A percentile compares a stretch with the other conserved stretches of the same genome.
Evolutionary conservation across 2,797 vertebrate genomes (phyloP).

Genomic region (Lagocephalus sceleratus): DNA sequence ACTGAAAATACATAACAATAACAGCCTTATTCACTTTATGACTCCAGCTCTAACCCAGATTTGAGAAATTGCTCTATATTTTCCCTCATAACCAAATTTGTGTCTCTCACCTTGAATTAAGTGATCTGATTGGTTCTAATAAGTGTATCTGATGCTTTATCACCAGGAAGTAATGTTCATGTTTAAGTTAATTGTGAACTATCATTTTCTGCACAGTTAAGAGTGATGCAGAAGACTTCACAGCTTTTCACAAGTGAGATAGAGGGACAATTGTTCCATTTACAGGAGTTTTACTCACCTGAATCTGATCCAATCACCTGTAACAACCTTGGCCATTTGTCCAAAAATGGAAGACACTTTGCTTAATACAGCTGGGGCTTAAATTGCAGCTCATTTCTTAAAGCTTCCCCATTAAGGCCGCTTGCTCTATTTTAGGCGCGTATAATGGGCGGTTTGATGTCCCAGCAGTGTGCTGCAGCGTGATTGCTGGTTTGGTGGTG

Average conservation of each 20-base stretch:
- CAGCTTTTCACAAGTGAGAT: slow-evolving; percentile 8
- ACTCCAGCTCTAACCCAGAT: slow-evolving; percentile 4
- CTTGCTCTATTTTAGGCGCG: slow-evolving; percentile 57
- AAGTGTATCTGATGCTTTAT: too few species aligned
- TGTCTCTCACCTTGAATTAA: too few species aligned
- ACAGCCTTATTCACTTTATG: slow-evolving; percentile 27
- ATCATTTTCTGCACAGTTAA: too few species aligned
- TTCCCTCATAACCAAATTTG: too few species aligned
- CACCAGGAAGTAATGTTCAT: too few species aligned
- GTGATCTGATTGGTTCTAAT: too few species aligned
- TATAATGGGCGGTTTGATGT: slow-evolving; percentile 58
- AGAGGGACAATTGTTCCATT: too few species aligned
- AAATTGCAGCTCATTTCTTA: slow-evolving; percentile 53
- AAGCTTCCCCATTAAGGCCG: slow-evolving; percentile 38
- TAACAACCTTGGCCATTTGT: slow-evolving; percentile 11
- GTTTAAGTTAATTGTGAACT: too few species aligned
- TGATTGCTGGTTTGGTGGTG: slow-evolving; percentile 57
- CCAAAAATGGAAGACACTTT: slow-evolving; percentile 18
- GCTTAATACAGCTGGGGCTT: slow-evolving; percentile 29
- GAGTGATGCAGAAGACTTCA: too few species aligned
- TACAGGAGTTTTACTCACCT: slow-evolving; percentile 10
- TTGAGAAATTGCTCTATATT: slow-evolving; percentile 11
- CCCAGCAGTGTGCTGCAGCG: slow-evolving; percentile 39
- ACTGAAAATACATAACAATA: slow-evolving; percentile 32
- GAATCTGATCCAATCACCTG: slow-evolving; percentile 30